phyloP scores from a whole-genome alignment of 2,888 invertebrate species.

The Ectemnius cavifrons region DNA sequence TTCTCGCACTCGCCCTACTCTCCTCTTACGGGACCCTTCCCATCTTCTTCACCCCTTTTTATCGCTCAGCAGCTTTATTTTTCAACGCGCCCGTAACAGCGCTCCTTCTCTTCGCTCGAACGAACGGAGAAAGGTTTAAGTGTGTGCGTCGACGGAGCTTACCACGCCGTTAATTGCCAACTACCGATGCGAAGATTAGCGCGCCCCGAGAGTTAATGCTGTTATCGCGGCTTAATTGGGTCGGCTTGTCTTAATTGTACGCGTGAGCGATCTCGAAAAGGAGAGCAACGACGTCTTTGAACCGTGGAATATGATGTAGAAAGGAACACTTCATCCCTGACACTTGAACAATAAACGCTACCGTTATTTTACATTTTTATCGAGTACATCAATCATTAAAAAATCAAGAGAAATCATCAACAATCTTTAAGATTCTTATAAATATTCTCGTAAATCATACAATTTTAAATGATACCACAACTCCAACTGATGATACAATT shows the following conservation, averaged over 20 bases:
- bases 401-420: no score
- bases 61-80: neutral
- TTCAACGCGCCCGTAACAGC: neutral
- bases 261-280: conserved; percentile 5
- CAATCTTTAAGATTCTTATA: no score
- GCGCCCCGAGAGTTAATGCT: neutral
- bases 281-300: no score
- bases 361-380: no score
- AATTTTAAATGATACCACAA: no score
- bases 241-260: conserved; percentile 10
- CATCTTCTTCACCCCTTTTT: neutral
- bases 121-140: neutral
- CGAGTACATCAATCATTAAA: no score
- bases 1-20: neutral
- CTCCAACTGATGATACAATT: no score
- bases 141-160: neutral
- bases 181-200: conserved; percentile 1
- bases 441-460: no score
- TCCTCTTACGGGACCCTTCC: neutral
- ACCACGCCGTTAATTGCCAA: conserved; percentile 1
- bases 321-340: no score
- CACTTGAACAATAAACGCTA: no score
- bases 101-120: neutral
- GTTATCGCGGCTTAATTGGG: conserved; percentile 7
- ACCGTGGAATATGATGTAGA: no score